phyloP scores from a whole-genome alignment of 2,113 vertebrate genomes.

The Typhlomys cinereus region DNA sequence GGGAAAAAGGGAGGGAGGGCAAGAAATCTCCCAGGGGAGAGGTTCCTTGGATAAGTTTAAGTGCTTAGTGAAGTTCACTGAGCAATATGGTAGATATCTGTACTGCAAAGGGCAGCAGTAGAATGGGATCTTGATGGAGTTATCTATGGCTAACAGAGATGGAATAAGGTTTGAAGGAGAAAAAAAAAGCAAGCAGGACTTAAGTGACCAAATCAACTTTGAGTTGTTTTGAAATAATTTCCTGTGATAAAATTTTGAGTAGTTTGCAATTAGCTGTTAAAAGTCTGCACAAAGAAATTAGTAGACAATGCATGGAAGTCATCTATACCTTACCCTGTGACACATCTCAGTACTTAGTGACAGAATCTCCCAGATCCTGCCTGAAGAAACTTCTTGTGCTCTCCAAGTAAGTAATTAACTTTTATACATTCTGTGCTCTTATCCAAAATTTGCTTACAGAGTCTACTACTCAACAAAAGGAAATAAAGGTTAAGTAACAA shows the following conservation, averaged over 20 bases:
- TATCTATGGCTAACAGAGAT: background rate
- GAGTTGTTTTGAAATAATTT: background rate
- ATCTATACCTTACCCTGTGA: background rate
- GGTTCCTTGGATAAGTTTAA: background rate
- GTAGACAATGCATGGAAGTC: background rate
- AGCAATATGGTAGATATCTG: too few relatives aligned
- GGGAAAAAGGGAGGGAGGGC: background rate
- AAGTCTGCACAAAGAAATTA: constrained; percentile 1
- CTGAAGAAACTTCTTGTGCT: background rate
- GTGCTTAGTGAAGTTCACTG: background rate
- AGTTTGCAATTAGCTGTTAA: background rate
- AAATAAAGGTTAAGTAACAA: background rate
- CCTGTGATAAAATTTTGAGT: background rate
- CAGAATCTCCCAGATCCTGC: background rate
- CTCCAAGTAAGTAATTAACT: background rate
- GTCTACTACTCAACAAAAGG: background rate
- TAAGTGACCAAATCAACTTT: background rate
- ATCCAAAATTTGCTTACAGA: background rate
- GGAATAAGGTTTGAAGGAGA: background rate
- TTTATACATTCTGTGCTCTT: background rate
- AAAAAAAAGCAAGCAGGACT: background rate
- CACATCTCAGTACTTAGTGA: background rate
- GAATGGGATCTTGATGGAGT: background rate
- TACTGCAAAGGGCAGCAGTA: background rate
- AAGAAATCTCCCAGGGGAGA: background rate